Evolutionary conservation across 1,140 invertebrate species (phyloP), one percentile per base, ranked within the genome.

Genomic region (Bombus ignitus): DNA sequence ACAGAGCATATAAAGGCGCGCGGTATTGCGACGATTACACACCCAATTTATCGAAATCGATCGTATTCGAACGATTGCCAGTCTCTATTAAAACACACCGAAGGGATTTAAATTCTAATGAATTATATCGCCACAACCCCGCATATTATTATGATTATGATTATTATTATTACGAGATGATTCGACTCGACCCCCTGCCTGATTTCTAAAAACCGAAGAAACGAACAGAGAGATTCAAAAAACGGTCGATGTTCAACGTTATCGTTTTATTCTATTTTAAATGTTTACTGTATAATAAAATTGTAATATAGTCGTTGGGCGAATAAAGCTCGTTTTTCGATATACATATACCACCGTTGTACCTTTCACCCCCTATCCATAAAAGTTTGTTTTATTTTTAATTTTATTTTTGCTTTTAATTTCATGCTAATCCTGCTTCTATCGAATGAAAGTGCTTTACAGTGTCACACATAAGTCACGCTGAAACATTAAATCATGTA

Each of bases 231-330:
- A 62, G 28, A 62, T n/a, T n/a, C 1, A 28, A 18, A 42, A 28
- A 66, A 83, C 91, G 91, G 59, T 93, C 86, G 85, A 92, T 92
- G 92, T 94, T 92, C 92, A 93, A 88, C 82, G 91, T 93, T 93
- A 93, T 92, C 89, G 92, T 94, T 94, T 93, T 92, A 93, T 87
- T 88, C 92, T 89, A 90, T 94, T 94, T 94, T 94, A 92, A 94
- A 93, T 94, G 93, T 94, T 94, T 94, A 94, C 90, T 94, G 93
- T 94, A 94, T 87, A 77, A 94, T 94, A 94, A 92, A 85, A 93
- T 94, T 94, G 94, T 94, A 94, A 94, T 94, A 94, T 94, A 94
- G 89, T 92, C 91, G 93, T 94, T 94, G 93, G 88, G 92, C 92
- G 91, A 94, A 94, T 94, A 94, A 94, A 94, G 93, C 93, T 94